These are phyloP conservation scores for Nowickia ferox DNA, from an alignment of 2,888 invertebrate species.

Conservation along the genomic window DNA sequence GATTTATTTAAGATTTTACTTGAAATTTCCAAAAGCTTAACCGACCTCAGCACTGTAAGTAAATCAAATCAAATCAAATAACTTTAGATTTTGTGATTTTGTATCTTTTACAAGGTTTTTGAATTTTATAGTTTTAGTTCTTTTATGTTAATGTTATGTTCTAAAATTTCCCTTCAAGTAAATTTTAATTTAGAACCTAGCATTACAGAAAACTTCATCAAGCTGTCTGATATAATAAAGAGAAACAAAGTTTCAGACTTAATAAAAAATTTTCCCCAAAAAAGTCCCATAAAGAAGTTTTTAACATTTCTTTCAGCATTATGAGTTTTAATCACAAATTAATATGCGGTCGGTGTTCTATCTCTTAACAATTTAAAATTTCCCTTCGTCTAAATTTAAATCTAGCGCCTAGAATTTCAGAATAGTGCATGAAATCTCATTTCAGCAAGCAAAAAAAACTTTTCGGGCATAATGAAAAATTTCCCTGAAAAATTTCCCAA, in stretches of 20 bases:
- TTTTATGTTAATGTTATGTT: too few species aligned
- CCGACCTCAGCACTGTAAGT: too few species aligned
- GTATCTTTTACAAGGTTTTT: too few species aligned
- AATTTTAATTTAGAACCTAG: too few species aligned
- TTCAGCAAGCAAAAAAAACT: neutral
- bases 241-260: neutral
- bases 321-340: too few species aligned
- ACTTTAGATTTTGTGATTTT: too few species aligned
- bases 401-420: neutral
- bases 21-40: neutral
- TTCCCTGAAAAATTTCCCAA: neutral
- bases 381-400: too few species aligned
- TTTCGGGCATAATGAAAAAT: neutral
- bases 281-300: slow-evolving; percentile 15
- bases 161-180: too few species aligned
- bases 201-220: too few species aligned
- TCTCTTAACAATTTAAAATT: neutral
- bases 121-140: too few species aligned
- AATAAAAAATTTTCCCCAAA: neutral
- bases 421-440: neutral
- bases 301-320: neutral
- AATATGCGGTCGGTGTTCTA: too few species aligned
- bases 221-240: neutral
- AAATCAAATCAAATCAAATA: too few species aligned
- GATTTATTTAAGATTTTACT: neutral